Base-by-base conservation (phyloP, 2,113 vertebrate species). In the Hiodon tergisus region DNA sequence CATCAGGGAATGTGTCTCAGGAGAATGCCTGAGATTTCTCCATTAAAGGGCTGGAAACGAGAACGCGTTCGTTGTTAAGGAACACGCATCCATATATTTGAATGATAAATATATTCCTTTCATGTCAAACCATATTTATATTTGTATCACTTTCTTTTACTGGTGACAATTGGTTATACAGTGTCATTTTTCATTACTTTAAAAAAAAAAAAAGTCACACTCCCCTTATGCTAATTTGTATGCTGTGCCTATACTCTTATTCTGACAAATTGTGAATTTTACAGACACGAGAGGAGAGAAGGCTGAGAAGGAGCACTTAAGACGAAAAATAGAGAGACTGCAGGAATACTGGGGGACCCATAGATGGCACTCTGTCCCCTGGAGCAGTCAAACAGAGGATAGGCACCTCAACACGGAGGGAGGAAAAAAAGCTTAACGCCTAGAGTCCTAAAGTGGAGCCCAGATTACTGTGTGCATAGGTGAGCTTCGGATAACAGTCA, bases 351-450 rank as follows among this genome's bases (percentile, higher is more conserved):
- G 0, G 2, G 50, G 10, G 60, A 71, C 78, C 78, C 74, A 77
- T 77, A 80, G 78, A 75, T 77, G 78, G 75, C 75, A 77, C 78
- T 80, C 67, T 77, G 54, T 67, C 71, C 72, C 71, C 68, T 77
- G 54, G 51, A 67, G 74, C 69, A 73, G 60, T 17, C 53, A 57
- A 68, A 48, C 46, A 13, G 11, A 58, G 72, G 59, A 7, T 3
- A 46, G 14, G 13, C 54, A 46, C 53, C 46, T 70, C 16, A 57
- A 55, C 13, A 16, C 10, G 13, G 13, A 61, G 14, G n/a, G 1
- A 53, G 31, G 6, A 16, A 11, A 46, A 52, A 14, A 53, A 74
- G 62, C 63, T 16, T 46, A 50, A 46, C 63, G 58, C 54, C 2
- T 75, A 55, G 68, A 67, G 65, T 46, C 46, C 59, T 57, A 67